phyloP scores from a whole-genome alignment of 2,797 vertebrate species.

The Sebastes diploproa region DNA sequence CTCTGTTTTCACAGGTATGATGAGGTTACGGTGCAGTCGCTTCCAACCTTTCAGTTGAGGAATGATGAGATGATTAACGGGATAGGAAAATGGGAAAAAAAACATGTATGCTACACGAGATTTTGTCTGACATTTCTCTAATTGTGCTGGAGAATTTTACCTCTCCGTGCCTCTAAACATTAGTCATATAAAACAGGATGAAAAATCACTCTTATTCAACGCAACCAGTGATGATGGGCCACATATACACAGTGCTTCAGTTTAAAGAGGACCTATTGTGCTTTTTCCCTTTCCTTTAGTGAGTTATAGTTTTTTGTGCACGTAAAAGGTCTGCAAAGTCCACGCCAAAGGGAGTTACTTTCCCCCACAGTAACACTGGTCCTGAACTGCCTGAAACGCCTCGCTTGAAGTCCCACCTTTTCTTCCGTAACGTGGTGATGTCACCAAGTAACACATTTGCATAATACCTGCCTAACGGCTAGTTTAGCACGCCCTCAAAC shows the following conservation, averaged over 20 bases:
- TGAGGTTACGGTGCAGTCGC: not conserved
- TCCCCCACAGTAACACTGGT: no score
- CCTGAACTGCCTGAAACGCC: no score
- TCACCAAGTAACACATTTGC: no score
- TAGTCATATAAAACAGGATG: not conserved
- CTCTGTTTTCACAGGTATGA: not conserved
- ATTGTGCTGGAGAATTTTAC: not conserved
- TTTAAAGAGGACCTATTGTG: no score
- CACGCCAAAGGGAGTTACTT: no score
- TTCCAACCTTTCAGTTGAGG: not conserved
- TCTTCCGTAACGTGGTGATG: no score
- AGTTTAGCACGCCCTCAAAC: accelerated
- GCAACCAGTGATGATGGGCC: not conserved
- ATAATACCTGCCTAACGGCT: no score
- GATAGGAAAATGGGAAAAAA: not conserved
- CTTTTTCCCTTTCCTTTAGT: no score
- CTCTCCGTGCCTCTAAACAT: not conserved
- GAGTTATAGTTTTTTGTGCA: no score
- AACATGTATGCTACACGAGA: not conserved
- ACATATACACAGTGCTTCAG: not conserved
- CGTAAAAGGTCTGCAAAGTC: no score
- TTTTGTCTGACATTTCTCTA: not conserved
- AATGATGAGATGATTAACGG: not conserved
- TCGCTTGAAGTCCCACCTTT: no score
- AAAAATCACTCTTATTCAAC: not conserved